Evolutionary conservation across 2,888 invertebrate species (phyloP), one percentile per base, ranked within the genome.

Genomic region (Tetrapedia diversipes): DNA sequence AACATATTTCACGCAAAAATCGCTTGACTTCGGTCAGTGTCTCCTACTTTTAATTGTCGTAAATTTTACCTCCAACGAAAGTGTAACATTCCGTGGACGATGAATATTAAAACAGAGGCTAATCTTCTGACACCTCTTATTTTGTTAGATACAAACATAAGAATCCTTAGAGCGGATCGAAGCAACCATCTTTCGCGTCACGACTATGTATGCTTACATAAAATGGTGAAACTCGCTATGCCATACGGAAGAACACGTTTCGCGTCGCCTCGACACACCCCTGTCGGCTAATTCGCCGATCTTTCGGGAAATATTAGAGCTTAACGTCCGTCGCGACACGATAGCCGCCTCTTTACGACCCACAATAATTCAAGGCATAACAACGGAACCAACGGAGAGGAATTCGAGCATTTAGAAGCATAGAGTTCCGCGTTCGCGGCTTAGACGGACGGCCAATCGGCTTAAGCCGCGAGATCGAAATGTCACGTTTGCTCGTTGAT

Each of bases 281-380:
- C 4, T 39, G 29, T 63, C 39, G 37, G 8, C 4, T 37, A 57
- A 66, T 65, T 65, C 29, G 2, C 10, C 14, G 29, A 53, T 19
- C n/a, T 39, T 22, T 10, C n/a, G 19, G 27, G 37, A 37, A 39
- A 39, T 47, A 29, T 45, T 3, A n/a, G 32, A 41, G 47, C 59
- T 54, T 19, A 64, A 74, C 45, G 22, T 7, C 14, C 22, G 22
- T 45, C 51, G 11, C 37, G 64, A 53, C 45, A 39, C 66, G 61
- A 66, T 43, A 57, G 41, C 41, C 24, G 47, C 29, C 66, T 63
- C 29, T 73, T 73, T 73, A 65, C 74, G 74, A 57, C 34, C 1
- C 27, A 14, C 65, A 63, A 63, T 71, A 71, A 57, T 47, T 63
- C 41, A 51, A 34, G 41, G 72, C 24, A 14, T 63, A 71, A 74